phyloP scores from a whole-genome alignment of 2,113 vertebrate species.

The Marmota flaviventris region DNA sequence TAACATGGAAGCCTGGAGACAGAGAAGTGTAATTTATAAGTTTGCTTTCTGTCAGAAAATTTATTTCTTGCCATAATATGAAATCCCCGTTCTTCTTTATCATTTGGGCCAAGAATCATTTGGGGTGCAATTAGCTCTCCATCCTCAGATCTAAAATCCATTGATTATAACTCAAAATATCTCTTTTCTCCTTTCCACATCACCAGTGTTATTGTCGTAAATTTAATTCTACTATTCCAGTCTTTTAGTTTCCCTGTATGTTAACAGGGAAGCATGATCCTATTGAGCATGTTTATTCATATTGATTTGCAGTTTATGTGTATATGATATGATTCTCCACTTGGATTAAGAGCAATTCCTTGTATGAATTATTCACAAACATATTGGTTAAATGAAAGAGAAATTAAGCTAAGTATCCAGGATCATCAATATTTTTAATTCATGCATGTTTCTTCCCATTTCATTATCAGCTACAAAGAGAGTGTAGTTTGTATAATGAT shows the following conservation, averaged over 20 bases:
- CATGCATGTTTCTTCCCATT: background rate
- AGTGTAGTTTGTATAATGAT: background rate
- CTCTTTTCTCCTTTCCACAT: background rate
- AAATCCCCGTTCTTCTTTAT: background rate
- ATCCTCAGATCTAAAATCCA: background rate
- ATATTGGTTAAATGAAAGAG: background rate
- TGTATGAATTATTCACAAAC: background rate
- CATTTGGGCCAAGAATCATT: background rate
- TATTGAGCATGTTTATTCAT: background rate
- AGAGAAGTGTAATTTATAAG: background rate
- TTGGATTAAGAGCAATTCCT: background rate
- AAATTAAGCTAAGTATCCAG: slow-evolving; percentile 8
- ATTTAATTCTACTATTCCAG: background rate
- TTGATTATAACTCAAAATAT: background rate
- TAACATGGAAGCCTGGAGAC: background rate
- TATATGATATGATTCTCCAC: background rate
- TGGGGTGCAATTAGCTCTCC: background rate
- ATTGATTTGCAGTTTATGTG: background rate
- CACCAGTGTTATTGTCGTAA: background rate
- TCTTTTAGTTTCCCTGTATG: background rate
- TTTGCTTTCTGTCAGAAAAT: background rate
- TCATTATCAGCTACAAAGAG: background rate
- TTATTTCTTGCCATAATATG: background rate
- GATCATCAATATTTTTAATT: background rate
- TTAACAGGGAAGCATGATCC: background rate